Percentiles rank a stretch among this genome's conserved stretches.
Evolutionary conservation across 2,888 invertebrate genomes (phyloP).

Genomic region (Dasysyrphus tricinctus): DNA sequence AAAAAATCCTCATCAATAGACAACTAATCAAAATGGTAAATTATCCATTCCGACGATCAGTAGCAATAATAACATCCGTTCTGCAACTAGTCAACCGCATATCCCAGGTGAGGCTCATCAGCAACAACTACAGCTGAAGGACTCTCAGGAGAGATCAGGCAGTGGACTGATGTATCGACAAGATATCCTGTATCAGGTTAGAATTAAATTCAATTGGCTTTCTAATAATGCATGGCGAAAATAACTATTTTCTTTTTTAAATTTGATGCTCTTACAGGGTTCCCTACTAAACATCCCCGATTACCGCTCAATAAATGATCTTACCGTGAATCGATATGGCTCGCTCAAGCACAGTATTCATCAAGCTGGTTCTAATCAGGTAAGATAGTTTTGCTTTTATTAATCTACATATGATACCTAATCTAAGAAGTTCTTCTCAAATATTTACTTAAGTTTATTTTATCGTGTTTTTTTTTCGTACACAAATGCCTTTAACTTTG

Average conservation of each 20-base stretch:
- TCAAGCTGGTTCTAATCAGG: constrained; percentile 75
- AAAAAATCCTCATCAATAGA: constrained; percentile 74
- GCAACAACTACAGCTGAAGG: constrained; percentile 73
- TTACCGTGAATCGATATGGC: constrained; percentile 82
- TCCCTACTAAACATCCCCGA: constrained; percentile 85
- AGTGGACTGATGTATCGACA: constrained; percentile 93
- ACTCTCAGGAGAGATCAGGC: constrained; percentile 83
- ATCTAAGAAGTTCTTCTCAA: neutral
- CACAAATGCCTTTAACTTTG: neutral
- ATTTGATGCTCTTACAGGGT: constrained; percentile 79
- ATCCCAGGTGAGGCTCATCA: constrained; percentile 76
- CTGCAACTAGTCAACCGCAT: constrained; percentile 89
- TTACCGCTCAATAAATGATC: constrained; percentile 85
- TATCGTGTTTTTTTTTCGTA: neutral
- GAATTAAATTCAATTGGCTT: neutral
- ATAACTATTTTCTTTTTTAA: constrained; percentile 20
- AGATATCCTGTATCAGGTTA: constrained; percentile 95
- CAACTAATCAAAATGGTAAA: constrained; percentile 79
- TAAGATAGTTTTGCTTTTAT: constrained; percentile 66
- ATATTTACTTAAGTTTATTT: neutral
- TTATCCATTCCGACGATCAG: constrained; percentile 76
- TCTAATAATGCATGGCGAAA: constrained; percentile 73
- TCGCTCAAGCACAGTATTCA: constrained; percentile 81
- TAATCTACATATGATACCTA: neutral
- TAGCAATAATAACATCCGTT: constrained; percentile 83